Evolutionary conservation across 2,113 vertebrate species (phyloP).

Genomic region (Puffinus mauretanicus): DNA sequence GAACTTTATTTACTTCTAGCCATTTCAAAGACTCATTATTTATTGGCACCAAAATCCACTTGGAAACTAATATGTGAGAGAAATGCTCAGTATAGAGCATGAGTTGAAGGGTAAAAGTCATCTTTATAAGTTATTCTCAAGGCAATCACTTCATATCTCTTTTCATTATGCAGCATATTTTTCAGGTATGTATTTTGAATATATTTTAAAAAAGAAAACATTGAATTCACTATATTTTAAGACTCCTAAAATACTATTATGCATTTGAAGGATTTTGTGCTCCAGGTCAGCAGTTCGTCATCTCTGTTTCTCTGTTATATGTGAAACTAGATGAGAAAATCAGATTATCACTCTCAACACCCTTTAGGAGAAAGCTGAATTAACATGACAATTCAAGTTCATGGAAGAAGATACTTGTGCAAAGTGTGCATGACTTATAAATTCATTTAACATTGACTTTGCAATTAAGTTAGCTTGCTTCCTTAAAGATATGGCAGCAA

Average conservation of each 20-base stretch:
- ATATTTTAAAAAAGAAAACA: not conserved
- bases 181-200: conserved; percentile 19
- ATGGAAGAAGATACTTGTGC: conserved; percentile 34
- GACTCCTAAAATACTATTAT: not conserved
- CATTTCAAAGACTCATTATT: conserved; percentile 29
- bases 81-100: not conserved
- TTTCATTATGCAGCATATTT: conserved; percentile 40
- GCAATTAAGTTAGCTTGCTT: conserved; percentile 35
- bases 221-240: not conserved
- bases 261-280: conserved; percentile 35
- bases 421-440: conserved; percentile 35
- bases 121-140: conserved; percentile 21
- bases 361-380: conserved; percentile 48
- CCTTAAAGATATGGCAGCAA: not conserved
- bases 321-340: conserved; percentile 52
- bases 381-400: conserved; percentile 52
- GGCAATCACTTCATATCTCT: not conserved
- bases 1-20: not conserved
- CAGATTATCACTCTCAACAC: conserved; percentile 46
- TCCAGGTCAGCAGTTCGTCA: conserved; percentile 5
- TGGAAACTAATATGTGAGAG: not conserved
- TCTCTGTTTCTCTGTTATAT: not conserved
- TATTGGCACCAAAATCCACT: conserved; percentile 3
- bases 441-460: conserved; percentile 59
- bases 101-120: conserved; percentile 18